Conservation (phyloP, 2,888 invertebrate genomes). For the Drosophila fungiperda region DNA sequence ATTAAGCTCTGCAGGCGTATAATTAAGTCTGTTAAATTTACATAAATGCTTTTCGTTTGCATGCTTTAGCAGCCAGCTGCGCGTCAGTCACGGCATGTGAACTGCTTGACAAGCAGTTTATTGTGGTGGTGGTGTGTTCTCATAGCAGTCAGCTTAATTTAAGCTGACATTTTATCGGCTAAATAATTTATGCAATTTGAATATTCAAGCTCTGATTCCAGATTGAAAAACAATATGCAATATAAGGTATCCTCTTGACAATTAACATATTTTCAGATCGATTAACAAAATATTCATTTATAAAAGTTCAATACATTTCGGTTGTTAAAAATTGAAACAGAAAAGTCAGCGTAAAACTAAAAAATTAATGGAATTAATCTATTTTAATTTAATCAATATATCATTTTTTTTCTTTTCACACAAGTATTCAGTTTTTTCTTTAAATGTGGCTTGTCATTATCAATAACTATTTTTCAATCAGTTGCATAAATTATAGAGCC, state of each 20-base stretch:
- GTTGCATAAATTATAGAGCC: slow-evolving; percentile 13
- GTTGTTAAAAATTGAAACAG: no score
- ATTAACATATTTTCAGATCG: no score
- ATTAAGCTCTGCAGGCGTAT: slow-evolving; percentile 15
- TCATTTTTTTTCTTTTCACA: no score
- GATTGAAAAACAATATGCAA: neutral
- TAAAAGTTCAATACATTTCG: no score
- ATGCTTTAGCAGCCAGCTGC: slow-evolving; percentile 34
- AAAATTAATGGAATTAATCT: no score
- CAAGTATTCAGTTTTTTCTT: neutral
- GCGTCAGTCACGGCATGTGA: neutral
- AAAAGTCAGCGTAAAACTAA: no score
- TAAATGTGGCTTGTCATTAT: neutral
- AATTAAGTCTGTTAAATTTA: neutral
- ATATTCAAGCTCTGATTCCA: neutral
- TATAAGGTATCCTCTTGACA: no score
- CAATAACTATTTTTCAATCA: neutral
- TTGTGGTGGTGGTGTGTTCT: slow-evolving; percentile 23
- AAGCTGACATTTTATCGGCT: slow-evolving; percentile 3
- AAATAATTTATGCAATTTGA: slow-evolving; percentile 23
- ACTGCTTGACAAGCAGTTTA: slow-evolving; percentile 52
- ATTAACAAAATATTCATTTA: no score
- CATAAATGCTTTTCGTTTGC: neutral
- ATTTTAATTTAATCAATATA: neutral
- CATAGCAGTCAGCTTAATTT: slow-evolving; percentile 21